Evolutionary conservation across 2,113 vertebrate genomes (phyloP), one percentile per base, ranked within the genome.

Genomic region (Gasterosteus aculeatus): DNA sequence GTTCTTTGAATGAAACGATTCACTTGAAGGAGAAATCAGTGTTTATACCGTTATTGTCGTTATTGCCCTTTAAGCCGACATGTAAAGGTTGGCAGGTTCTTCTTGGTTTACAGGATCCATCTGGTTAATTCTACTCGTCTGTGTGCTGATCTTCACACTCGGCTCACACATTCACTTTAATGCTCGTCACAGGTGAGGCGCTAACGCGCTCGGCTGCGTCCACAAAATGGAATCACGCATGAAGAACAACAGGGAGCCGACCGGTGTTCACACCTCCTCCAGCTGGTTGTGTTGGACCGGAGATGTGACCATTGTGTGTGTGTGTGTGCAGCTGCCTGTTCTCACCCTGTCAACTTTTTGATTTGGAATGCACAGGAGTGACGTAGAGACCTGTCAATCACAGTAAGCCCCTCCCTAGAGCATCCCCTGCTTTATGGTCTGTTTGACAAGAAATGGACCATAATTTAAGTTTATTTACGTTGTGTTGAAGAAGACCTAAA

Each of bases 221-320:
- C 26, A 18, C 57, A 46, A 44, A 49, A 18, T 54, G 33, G 56
- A 64, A 44, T 5, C n/a, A 2, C 11, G 46, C n/a, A 47, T 19
- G 59, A 60, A 56, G 29, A 47, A 39, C 26, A 38, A 46, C 2
- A 26, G 9, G 18, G 19, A 61, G 46, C 63, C 19, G 73, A 11
- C 29, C 0, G 15, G 16, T 31, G 65, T 51, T 71, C 69, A 57
- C 79, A 70, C 58, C 33, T 60, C 57, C 33, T 59, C 33, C 33
- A 38, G 58, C 64, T 51, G 64, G 11, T 12, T 5, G 29, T 46
- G 49, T 51, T n/a, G 35, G 15, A 60, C 35, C 33, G 22, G 56
- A 7, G 38, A 46, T 44, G n/a, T 46, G 44, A 46, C 39, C 15
- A 38, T 41, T 72, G 18, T 69, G 26, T 59, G 22, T 35, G 71